Evolutionary conservation across 2,888 invertebrate genomes (phyloP), one percentile per base, ranked within the genome.

Genomic region (Microctonus aethiopoides): DNA sequence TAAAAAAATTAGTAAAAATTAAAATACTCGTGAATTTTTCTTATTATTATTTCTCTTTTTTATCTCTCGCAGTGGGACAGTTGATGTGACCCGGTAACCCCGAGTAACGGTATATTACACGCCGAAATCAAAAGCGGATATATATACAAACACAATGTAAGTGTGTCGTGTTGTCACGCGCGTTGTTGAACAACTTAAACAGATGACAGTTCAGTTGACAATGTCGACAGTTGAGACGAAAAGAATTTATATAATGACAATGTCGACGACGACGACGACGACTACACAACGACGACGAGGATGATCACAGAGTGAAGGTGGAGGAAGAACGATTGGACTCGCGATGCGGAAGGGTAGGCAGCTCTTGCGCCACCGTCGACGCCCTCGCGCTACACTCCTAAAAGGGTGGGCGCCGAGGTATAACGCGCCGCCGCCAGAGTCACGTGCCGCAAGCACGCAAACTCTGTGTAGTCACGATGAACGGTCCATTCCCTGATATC

Each of bases 361-460:
- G 65, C 72, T 63, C 67, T 68, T 64, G 54, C 62, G 54, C 73
- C 72, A 69, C 59, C 75, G 70, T 70, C 73, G 71, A 70, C 73
- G 73, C 73, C 74, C 73, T 73, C 74, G 68, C 69, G 61, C 62
- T 68, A 69, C 63, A 57, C 67, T 71, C 66, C 71, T 64, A 63
- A 70, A 61, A 67, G 61, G 71, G 62, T 69, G 65, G 70, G 36
- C 16, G 56, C 22, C 16, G 41, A 22, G 13, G 16, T 13, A 51
- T 59, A 76, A 65, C 61, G 76, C 76, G 75, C 75, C 73, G 74
- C 66, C 72, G 76, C 76, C 29, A 68, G 70, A 74, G 76, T 76
- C 74, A 75, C 76, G 76, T 76, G 76, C 67, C 72, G 61, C n/a
- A n/a, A 61, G 57, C 72, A 72, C 76, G 76, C 76, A 75, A 73